These are phyloP conservation scores for Melitaea cinxia DNA, from an alignment of 1,140 invertebrate species.

Conservation along the genomic window DNA sequence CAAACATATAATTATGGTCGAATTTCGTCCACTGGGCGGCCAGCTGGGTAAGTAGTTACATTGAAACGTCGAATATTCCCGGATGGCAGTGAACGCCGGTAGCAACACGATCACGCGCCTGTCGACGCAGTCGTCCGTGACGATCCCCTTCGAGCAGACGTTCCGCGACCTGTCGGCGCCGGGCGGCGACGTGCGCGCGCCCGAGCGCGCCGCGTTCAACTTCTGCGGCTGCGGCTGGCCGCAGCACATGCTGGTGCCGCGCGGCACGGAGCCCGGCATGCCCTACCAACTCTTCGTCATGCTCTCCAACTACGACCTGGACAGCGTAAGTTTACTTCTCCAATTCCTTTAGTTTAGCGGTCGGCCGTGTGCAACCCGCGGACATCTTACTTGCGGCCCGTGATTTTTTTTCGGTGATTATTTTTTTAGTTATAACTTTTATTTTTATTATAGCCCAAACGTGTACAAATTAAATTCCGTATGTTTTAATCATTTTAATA, in stretches of 20 bases:
- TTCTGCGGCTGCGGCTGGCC: conserved; percentile 95
- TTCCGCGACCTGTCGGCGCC: conserved; percentile 85
- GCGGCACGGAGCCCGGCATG: conserved; percentile 86
- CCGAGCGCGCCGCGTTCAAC: conserved; percentile 83
- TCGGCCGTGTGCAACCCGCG: no score
- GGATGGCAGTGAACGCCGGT: conserved; percentile 84
- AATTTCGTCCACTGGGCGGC: no score
- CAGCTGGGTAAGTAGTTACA: no score
- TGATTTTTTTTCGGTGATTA: no score
- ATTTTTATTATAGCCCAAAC: no score
- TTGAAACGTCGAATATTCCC: conserved; percentile 17
- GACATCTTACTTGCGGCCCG: no score
- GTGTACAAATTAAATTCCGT: no score
- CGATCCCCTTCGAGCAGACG: conserved; percentile 87
- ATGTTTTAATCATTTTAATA: no score
- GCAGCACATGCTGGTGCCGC: conserved; percentile 91
- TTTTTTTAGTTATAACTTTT: no score
- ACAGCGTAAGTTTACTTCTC: conserved; percentile 82
- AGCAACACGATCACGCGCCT: conserved; percentile 84
- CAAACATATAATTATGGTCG: no score
- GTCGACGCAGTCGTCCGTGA: conserved; percentile 86
- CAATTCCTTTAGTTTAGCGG: no score
- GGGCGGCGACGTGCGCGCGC: conserved; percentile 68
- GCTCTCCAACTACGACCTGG: conserved; percentile 90
- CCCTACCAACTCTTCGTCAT: conserved; percentile 90